Conservation (phyloP, 1,140 invertebrate genomes). For the Drosophila kanapiae region DNA sequence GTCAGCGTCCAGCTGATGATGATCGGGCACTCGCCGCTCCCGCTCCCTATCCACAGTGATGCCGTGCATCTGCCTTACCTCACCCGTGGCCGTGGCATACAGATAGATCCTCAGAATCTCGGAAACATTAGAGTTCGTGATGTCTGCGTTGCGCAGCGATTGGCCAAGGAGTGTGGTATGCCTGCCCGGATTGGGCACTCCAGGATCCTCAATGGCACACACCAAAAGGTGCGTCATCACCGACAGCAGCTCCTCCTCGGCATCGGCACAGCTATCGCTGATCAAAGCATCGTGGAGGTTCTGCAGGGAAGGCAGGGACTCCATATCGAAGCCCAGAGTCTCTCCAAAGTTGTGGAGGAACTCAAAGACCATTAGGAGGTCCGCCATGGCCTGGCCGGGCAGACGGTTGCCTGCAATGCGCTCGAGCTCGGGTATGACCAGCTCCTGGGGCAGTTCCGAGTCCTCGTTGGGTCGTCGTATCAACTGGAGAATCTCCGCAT, state of each 20-base stretch:
- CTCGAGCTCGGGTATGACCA: constrained; percentile 90
- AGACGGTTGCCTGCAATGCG: constrained; percentile 93
- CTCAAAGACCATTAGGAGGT: constrained; percentile 97
- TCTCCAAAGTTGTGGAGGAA: constrained; percentile 98
- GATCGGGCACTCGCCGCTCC: constrained; percentile 91
- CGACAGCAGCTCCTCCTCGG: constrained; percentile 94
- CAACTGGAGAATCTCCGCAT: constrained; percentile 94
- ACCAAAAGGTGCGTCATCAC: constrained; percentile 95
- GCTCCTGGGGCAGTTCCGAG: constrained; percentile 91
- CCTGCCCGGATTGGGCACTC: constrained; percentile 94
- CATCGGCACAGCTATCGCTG: constrained; percentile 89
- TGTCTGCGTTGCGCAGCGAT: constrained; percentile 95
- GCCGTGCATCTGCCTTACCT: constrained; percentile 92
- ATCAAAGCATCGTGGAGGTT: constrained; percentile 94
- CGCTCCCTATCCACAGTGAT: constrained; percentile 91
- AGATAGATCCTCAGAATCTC: constrained; percentile 96
- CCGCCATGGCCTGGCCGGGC: constrained; percentile 94
- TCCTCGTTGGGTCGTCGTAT: constrained; percentile 95
- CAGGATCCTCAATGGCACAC: constrained; percentile 97
- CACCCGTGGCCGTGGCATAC: constrained; percentile 93
- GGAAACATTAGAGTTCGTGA: constrained; percentile 95
- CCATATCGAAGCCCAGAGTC: constrained; percentile 96
- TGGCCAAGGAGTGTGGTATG: constrained; percentile 95
- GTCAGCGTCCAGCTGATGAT: constrained; percentile 90
- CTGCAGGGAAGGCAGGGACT: constrained; percentile 93